Conservation (phyloP, 2,113 vertebrate species). For the Anthoscopus minutus region DNA sequence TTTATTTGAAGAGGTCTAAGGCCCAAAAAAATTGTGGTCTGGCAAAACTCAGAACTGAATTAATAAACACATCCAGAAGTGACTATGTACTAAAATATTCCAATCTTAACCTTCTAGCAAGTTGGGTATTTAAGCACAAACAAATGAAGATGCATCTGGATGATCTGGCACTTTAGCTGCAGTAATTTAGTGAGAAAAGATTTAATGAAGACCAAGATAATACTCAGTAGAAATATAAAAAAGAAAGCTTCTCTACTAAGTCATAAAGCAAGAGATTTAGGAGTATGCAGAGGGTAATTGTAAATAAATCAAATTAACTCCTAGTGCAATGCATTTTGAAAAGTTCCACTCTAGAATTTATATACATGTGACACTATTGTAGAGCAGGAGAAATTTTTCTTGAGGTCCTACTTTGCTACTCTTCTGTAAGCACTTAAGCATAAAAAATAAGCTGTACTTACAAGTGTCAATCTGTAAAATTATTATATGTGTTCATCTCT, state of each 20-base stretch:
- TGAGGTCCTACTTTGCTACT: not conserved
- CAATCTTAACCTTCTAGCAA: not conserved
- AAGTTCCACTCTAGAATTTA: constrained; percentile 21
- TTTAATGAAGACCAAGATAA: constrained; percentile 35
- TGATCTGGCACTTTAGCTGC: not conserved
- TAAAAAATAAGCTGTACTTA: not conserved
- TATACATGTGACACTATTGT: not conserved
- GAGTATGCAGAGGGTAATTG: not conserved
- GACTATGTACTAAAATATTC: not conserved
- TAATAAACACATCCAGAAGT: not conserved
- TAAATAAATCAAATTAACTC: constrained; percentile 43
- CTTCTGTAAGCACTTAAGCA: not conserved
- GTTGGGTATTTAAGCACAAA: not conserved
- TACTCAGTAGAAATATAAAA: constrained; percentile 35
- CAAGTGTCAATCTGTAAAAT: not conserved
- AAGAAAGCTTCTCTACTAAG: not conserved
- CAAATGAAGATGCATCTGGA: not conserved
- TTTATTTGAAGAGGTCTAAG: not conserved
- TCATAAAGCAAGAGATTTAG: constrained; percentile 45
- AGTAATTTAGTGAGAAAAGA: constrained; percentile 26
- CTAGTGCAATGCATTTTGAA: not conserved
- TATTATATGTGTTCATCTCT: not conserved
- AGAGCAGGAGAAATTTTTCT: not conserved
- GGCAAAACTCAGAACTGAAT: not conserved
- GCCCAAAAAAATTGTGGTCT: not conserved